Conservation (phyloP, 2,888 invertebrate genomes). For the Microctonus aethiopoides region DNA sequence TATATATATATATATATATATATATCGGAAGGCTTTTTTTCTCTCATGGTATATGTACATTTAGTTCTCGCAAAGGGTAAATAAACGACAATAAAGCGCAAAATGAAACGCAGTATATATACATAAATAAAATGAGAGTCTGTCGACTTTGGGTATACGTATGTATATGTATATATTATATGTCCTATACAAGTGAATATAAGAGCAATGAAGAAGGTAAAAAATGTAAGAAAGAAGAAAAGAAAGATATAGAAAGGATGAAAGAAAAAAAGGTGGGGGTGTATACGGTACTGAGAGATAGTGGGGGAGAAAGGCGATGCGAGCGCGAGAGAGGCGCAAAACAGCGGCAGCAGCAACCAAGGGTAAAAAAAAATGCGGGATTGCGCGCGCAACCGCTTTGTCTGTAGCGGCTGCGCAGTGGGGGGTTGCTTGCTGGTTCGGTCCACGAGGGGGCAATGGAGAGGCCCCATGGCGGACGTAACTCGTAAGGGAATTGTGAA, state of each 20-base stretch:
- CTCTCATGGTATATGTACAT: not conserved
- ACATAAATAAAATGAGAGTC: not conserved
- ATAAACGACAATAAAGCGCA: slow-evolving; percentile 1
- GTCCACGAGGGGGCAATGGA: slow-evolving; percentile 56
- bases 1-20: too few species aligned
- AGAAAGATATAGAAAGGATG: not conserved
- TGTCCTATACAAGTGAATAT: not conserved
- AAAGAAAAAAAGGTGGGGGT: not conserved
- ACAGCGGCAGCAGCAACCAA: slow-evolving; percentile 10
- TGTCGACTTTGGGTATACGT: not conserved
- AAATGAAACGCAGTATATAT: too few species aligned
- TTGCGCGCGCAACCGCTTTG: slow-evolving; percentile 66
- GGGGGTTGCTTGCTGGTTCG: slow-evolving; percentile 44
- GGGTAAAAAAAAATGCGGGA: slow-evolving; percentile 32
- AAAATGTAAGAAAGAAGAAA: not conserved
- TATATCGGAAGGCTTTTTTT: too few species aligned
- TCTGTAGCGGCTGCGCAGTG: slow-evolving; percentile 52
- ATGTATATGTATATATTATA: too few species aligned
- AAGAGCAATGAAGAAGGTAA: not conserved
- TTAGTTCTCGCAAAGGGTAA: not conserved
- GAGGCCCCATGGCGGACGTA: slow-evolving; percentile 61
- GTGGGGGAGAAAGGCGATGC: slow-evolving; percentile 9
- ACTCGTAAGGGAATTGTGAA: slow-evolving; percentile 64
- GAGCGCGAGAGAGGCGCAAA: slow-evolving; percentile 5
- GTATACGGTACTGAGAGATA: too few species aligned